phyloP scores from a whole-genome alignment of 2,888 invertebrate species.

The Clunio marinus region DNA sequence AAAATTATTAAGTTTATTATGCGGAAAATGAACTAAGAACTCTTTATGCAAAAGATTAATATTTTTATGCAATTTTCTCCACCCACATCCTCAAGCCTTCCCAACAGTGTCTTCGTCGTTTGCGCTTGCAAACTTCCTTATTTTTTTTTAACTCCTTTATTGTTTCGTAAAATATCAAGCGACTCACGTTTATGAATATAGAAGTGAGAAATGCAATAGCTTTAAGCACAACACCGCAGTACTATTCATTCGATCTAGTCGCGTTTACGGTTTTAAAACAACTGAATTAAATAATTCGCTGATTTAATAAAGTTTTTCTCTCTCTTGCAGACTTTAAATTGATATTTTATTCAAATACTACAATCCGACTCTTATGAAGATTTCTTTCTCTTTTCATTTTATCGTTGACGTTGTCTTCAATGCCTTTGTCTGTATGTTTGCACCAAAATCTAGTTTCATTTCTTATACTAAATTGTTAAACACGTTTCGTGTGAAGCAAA shows the following conservation, averaged over 20 bases:
- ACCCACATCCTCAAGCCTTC: not conserved
- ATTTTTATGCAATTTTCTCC: slow-evolving; percentile 2
- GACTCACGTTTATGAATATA: slow-evolving; percentile 1
- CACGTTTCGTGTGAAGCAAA: not conserved
- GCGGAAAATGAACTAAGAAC: slow-evolving; percentile 39
- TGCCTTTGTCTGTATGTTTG: no score
- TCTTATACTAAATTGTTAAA: not conserved
- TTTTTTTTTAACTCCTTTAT: no score
- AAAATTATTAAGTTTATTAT: slow-evolving; percentile 38
- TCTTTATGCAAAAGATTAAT: slow-evolving; percentile 16
- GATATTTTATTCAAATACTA: slow-evolving; percentile 14
- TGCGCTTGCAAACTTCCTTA: not conserved
- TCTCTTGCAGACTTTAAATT: slow-evolving; percentile 18
- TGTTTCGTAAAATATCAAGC: not conserved
- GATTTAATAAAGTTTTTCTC: slow-evolving; percentile 25
- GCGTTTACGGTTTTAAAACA: slow-evolving; percentile 22
- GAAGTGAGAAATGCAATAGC: not conserved
- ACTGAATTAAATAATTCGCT: slow-evolving; percentile 36
- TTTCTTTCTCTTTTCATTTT: slow-evolving; percentile 3
- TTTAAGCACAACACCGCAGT: not conserved
- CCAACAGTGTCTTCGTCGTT: not conserved
- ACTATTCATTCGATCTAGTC: slow-evolving; percentile 1
- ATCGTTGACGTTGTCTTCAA: not conserved
- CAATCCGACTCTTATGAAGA: not conserved
- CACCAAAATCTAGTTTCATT: not conserved